Percentiles rank a stretch among this genome's conserved stretches.
These are phyloP conservation scores for Neodiprion lecontei DNA, from an alignment of 1,140 invertebrate genomes.

Conservation along the genomic window DNA sequence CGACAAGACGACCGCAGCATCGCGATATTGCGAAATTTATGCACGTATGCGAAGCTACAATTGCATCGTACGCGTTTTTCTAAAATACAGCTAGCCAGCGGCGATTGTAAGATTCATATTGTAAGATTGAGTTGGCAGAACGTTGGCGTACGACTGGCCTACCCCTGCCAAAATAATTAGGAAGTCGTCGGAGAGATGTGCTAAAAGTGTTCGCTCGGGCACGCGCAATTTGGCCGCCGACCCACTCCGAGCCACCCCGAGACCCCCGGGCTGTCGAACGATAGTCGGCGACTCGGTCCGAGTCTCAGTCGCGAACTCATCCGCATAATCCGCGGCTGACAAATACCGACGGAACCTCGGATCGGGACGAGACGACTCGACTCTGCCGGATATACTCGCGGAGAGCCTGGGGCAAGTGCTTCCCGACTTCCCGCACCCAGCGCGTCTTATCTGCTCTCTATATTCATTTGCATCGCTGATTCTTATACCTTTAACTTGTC, in stretches of 20 bases:
- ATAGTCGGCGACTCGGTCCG: not conserved
- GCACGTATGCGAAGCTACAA: too few relatives aligned
- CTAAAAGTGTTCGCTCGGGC: constrained; percentile 75
- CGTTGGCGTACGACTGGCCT: constrained; percentile 28
- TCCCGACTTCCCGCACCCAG: not conserved
- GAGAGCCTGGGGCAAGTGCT: not conserved
- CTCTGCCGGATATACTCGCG: constrained; percentile 44
- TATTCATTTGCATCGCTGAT: not conserved
- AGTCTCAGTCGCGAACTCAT: constrained; percentile 23
- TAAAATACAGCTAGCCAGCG: too few relatives aligned
- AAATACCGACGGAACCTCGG: constrained; percentile 50
- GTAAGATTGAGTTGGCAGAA: constrained; percentile 17
- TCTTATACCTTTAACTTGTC: not conserved
- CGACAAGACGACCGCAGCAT: too few relatives aligned
- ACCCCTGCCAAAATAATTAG: constrained; percentile 78
- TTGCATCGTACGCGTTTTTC: too few relatives aligned
- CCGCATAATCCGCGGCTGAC: constrained; percentile 29
- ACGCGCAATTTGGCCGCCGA: constrained; percentile 53
- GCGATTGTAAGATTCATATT: too few relatives aligned
- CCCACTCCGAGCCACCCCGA: not conserved
- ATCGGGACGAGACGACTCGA: constrained; percentile 62
- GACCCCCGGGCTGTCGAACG: constrained; percentile 8
- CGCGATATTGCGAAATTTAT: too few relatives aligned
- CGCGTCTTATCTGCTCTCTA: not conserved
- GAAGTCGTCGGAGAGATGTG: constrained; percentile 72